Evolutionary conservation across 2,797 vertebrate genomes (phyloP).

Genomic region (Trachurus trachurus): DNA sequence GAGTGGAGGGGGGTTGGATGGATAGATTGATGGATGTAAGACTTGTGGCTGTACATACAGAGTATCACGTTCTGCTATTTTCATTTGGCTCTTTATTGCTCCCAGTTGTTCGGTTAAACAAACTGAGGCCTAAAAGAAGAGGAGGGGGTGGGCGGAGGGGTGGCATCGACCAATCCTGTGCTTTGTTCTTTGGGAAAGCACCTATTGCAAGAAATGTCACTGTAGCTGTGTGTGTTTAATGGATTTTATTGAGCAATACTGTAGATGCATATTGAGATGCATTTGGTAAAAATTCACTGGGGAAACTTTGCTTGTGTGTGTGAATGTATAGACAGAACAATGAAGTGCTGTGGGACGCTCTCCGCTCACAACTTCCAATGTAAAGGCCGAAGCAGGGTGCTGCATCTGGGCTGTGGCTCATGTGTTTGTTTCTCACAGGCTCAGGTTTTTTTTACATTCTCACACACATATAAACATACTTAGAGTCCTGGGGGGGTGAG

Average conservation of each 20-base stretch:
- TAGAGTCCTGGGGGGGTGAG: constrained; percentile 5
- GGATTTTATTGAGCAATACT: not conserved
- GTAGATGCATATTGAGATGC: constrained; percentile 2
- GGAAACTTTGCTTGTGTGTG: not conserved
- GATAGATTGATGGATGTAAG: constrained; percentile 53
- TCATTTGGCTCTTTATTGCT: constrained; percentile 78
- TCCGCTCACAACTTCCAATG: constrained; percentile 17
- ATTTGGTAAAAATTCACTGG: constrained; percentile 8
- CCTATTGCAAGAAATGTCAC: constrained; percentile 81
- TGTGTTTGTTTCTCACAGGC: constrained; percentile 45
- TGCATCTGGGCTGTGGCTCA: constrained; percentile 29
- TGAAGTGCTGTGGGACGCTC: constrained; percentile 1
- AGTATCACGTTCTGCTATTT: constrained; percentile 79
- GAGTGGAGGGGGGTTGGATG: constrained; percentile 4
- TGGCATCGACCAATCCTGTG: constrained; percentile 26
- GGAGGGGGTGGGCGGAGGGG: constrained; percentile 5
- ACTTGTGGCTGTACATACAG: constrained; percentile 57
- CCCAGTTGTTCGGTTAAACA: constrained; percentile 78
- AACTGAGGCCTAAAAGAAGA: constrained; percentile 53
- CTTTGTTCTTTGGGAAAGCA: constrained; percentile 66
- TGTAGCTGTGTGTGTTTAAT: constrained; percentile 71
- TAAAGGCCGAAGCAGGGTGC: constrained; percentile 16
- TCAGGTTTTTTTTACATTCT: constrained; percentile 37
- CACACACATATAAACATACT: constrained; percentile 44
- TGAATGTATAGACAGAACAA: not conserved